phyloP scores from a whole-genome alignment of 2,113 vertebrate genomes.

The Egretta garzetta region DNA sequence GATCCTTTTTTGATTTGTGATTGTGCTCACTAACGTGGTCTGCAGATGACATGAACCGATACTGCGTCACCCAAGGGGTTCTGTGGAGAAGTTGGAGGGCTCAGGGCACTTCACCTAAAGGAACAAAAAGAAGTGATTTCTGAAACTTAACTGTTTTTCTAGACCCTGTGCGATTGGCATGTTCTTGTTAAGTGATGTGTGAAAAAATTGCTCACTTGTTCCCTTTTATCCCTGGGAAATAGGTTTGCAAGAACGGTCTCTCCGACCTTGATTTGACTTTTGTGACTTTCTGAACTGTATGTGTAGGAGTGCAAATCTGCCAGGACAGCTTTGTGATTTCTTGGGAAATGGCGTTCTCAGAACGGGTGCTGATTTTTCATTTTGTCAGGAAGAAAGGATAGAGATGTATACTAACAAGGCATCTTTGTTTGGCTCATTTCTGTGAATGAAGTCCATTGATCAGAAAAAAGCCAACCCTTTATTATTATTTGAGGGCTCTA shows the following conservation, averaged over 20 bases:
- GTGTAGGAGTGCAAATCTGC: slow-evolving; percentile 13
- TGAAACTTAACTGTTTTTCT: background rate
- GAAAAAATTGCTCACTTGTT: background rate
- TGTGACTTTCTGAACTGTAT: slow-evolving; percentile 46
- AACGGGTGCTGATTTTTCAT: background rate
- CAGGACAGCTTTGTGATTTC: background rate
- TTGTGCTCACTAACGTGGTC: background rate
- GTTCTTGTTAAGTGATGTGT: background rate
- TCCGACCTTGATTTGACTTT: slow-evolving; percentile 17
- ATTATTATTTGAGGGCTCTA: background rate
- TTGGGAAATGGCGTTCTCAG: background rate
- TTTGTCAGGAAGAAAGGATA: slow-evolving; percentile 13
- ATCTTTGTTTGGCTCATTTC: background rate
- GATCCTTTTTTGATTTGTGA: background rate
- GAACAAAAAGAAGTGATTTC: background rate
- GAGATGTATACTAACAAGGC: background rate
- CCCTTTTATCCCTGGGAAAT: background rate
- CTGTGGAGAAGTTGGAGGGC: background rate
- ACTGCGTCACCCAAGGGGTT: background rate
- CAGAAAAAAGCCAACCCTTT: background rate
- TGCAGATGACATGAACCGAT: background rate
- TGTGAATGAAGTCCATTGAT: slow-evolving; percentile 22
- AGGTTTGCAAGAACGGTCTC: background rate
- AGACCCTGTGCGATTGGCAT: background rate
- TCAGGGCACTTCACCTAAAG: background rate